Base-by-base conservation (phyloP, 1,140 invertebrate genomes). In the Cherax destructor region DNA sequence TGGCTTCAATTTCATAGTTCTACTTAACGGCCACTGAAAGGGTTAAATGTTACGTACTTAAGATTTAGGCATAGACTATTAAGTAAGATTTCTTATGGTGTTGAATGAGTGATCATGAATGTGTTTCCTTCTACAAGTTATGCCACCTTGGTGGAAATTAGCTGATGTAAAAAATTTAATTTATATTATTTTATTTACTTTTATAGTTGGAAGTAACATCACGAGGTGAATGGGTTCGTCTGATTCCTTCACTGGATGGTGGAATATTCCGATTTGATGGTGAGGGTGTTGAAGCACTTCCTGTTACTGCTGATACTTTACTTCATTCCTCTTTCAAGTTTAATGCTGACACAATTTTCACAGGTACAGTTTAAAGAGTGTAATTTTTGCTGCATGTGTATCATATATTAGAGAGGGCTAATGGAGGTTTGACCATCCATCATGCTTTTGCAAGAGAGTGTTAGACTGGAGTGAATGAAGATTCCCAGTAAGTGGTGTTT, bases 201-300 rank as follows among this genome's bases (percentile, higher is more conserved):
- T 76, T 59, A 56, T 85, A 92, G 81, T 92, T 95, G 83, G 92
- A 98, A 97, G 95, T 99, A 21, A 97, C 96, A 78, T 97, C 97
- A 91, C 97, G 97, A 95, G 98, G 98, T 1, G 96, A 98, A 94
- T 97, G 96, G 95, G 96, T 98, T 61, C 96, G 97, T 92, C 95
- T 99, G 93, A 98, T 99, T 94, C 98, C 98, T 59, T 98, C 98
- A 0, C 94, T 99, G 11, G 97, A 96, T 94, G 98, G 98, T 13
- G 96, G 96, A 24, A 95, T 99, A 10, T 99, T 98, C 94, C 97
- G 97, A 94, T 97, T 98, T 94, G 97, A 99, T 95, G 98, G 98
- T 1, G 96, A 97, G 81, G 97, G 96, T 93, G 96, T 99, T 84
- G 97, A 99, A 95, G 96, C 97, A 0, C 95, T 99, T 83, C 98